A percentile compares a stretch with the other conserved stretches of the same genome.
Evolutionary conservation across 2,113 vertebrate species (phyloP).

Genomic region (Peromyscus californicus): DNA sequence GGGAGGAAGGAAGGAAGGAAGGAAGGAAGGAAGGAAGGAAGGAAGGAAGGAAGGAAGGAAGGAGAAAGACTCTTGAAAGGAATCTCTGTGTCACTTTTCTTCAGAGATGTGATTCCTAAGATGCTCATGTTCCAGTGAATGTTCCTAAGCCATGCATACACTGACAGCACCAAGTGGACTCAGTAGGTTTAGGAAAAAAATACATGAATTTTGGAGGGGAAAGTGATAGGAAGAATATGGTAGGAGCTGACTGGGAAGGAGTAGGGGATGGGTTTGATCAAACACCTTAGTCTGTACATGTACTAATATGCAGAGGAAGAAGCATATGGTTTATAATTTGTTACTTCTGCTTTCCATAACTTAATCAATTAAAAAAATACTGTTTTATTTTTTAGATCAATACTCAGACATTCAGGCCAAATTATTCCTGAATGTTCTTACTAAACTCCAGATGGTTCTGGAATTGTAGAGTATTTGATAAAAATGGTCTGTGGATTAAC

Average conservation of each 20-base stretch:
- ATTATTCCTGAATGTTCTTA: neutral
- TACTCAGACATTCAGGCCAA: neutral
- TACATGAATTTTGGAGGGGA: neutral
- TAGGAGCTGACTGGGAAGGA: neutral
- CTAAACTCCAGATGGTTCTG: neutral
- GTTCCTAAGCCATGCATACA: neutral
- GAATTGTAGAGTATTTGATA: conserved; percentile 47
- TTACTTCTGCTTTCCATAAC: conserved; percentile 1
- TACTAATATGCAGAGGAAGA: neutral
- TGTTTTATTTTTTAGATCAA: conserved; percentile 15
- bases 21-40: too few relatives aligned
- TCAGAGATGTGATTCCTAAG: neutral
- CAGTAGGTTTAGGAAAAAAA: neutral
- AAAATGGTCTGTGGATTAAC: conserved; percentile 35
- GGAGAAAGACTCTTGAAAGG: neutral
- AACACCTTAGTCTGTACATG: neutral
- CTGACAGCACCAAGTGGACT: neutral
- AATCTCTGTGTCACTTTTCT: neutral
- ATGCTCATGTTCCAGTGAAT: neutral
- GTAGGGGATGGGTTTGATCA: neutral
- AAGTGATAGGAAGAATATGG: neutral
- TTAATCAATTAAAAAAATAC: neutral
- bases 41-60: too few relatives aligned
- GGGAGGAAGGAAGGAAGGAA: too few relatives aligned
- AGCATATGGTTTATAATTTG: neutral